Evolutionary conservation across 2,113 vertebrate genomes (phyloP).

Genomic region (Phoxinus phoxinus): DNA sequence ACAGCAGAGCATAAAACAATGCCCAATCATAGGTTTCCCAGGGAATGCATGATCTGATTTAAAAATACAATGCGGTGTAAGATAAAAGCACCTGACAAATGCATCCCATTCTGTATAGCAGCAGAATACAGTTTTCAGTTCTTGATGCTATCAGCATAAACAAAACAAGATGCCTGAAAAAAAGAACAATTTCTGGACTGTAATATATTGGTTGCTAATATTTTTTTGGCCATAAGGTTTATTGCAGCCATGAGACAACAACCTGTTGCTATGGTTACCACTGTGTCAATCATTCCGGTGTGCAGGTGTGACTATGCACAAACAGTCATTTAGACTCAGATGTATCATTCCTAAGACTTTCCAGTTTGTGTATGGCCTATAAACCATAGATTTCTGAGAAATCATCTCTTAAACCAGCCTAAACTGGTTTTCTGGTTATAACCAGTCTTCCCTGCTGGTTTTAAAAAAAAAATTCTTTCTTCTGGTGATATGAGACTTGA

Average conservation of each 20-base stretch:
- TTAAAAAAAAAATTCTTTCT: no score
- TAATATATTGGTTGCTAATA: not conserved
- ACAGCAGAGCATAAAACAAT: not conserved
- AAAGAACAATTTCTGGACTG: not conserved
- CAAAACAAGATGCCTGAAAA: not conserved
- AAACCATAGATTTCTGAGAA: not conserved
- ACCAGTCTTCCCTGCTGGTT: not conserved
- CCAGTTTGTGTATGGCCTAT: not conserved
- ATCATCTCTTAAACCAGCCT: not conserved
- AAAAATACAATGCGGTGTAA: not conserved
- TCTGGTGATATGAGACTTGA: not conserved
- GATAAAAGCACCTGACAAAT: not conserved
- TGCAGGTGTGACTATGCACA: not conserved
- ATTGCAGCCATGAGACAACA: not conserved
- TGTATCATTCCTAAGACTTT: not conserved
- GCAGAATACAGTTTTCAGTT: not conserved
- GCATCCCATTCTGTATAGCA: not conserved
- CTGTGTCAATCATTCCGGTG: not conserved
- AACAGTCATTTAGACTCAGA: not conserved
- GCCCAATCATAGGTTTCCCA: no score
- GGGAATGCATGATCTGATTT: no score
- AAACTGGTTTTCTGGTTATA: not conserved
- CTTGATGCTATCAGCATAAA: not conserved
- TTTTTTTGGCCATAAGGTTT: not conserved
- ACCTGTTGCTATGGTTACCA: not conserved